Base-by-base conservation (phyloP, 2,797 vertebrate species). In the Pipistrellus nathusii region DNA sequence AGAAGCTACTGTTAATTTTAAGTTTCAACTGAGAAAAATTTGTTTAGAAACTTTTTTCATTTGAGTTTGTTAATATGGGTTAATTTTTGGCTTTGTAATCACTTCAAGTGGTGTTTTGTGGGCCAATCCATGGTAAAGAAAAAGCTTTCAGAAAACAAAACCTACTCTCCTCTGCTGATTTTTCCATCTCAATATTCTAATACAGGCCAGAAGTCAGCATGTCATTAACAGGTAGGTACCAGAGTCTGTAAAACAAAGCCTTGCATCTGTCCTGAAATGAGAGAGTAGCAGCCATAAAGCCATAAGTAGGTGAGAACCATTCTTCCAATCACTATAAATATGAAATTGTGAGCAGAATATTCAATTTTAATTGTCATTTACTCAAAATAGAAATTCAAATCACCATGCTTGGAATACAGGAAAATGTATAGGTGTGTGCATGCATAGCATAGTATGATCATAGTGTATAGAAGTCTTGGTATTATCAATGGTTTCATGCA, bases 381-480 rank as follows among this genome's bases (percentile, higher is more conserved):
- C 44, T 68, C 46, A 93, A 85, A 85, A 75, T 8, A 72, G 57
- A 87, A 84, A 69, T 87, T 84, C 8, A 64, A 13, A 48, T 71
- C 8, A 51, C 78, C 15, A 27, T 32, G 5, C 30, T 32, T 57
- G 5, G 41, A 84, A 46, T 15, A 71, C 14, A n/a, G 27, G 30
- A 6, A 75, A 23, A 38, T 76, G 15, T n/a, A 0, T 17, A 6
- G 55, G 2, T 59, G 27, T 62, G 17, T 11, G 20, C 46, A 4
- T 62, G 25, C 59, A 30, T 30, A 62, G 59, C 30, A 6, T 62
- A 62, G 59, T 30, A 77, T 15, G 44, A 72, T 12, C 6, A 53
- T 15, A 53, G 48, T 53, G 23, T 35, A 5, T 53, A 35, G 30
- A 53, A 53, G 12, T 6, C 5, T 76, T 77, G 20, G 12, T 53